phyloP scores from a whole-genome alignment of 53 echinoderm and acorn worm species.

The Glandiceps talaboti region DNA sequence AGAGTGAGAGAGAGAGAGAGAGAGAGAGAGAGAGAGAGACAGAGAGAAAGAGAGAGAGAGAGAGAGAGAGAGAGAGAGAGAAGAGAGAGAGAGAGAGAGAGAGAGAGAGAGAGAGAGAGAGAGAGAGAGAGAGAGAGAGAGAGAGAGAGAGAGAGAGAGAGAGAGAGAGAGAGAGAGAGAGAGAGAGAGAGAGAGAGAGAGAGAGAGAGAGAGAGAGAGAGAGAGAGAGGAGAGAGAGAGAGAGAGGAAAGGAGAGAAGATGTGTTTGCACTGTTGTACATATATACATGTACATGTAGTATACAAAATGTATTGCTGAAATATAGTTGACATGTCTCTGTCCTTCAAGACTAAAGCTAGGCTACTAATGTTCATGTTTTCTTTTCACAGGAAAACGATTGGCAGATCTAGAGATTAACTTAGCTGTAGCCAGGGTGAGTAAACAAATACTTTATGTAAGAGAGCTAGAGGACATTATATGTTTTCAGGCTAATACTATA shows the following conservation, averaged over 20 bases:
- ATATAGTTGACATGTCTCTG: too few species aligned
- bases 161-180: not conserved
- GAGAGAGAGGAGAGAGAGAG: not conserved
- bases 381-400: too few species aligned
- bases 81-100: not conserved
- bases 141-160: not conserved
- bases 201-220: not conserved
- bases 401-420: too few species aligned
- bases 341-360: too few species aligned
- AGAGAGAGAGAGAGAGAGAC: not conserved
- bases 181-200: not conserved
- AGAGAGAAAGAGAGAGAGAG: not conserved
- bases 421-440: too few species aligned
- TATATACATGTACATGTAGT: too few species aligned
- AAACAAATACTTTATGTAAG: too few species aligned
- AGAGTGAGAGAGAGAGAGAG: not conserved
- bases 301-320: too few species aligned
- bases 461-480: too few species aligned
- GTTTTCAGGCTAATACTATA: too few species aligned
- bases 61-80: constrained; percentile 1
- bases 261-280: too few species aligned
- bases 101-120: not conserved
- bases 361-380: too few species aligned
- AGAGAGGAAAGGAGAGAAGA: not conserved
- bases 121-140: not conserved